Evolutionary conservation across 1,140 invertebrate species (phyloP).

Genomic region (Littorina saxatilis): DNA sequence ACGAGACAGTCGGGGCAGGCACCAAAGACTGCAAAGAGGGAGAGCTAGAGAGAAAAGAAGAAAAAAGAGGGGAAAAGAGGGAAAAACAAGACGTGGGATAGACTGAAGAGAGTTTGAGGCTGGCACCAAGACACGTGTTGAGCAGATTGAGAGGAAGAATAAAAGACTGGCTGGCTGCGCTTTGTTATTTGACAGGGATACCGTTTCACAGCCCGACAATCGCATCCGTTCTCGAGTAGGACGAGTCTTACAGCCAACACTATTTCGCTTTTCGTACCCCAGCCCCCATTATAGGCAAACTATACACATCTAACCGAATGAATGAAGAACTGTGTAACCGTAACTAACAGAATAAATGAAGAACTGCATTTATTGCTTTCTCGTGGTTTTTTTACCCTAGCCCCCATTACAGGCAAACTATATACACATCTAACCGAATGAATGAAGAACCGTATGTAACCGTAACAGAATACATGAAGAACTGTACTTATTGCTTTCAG

Average conservation of each 20-base stretch:
- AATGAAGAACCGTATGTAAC: too few species aligned
- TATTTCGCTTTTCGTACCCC: too few species aligned
- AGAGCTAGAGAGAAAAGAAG: background rate
- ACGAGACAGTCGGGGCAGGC: too few species aligned
- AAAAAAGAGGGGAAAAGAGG: background rate
- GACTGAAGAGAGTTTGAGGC: too few species aligned
- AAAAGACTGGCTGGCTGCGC: constrained; percentile 14
- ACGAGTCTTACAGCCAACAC: background rate
- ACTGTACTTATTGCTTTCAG: background rate
- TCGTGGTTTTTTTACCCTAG: too few species aligned
- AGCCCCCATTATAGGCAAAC: too few species aligned
- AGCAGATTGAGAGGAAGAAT: constrained; percentile 1
- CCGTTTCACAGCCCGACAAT: constrained; percentile 1
- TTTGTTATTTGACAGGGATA: constrained; percentile 35
- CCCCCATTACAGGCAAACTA: too few species aligned
- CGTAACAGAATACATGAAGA: too few species aligned
- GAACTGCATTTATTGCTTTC: background rate
- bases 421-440: too few species aligned
- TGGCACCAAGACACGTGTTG: constrained; percentile 15
- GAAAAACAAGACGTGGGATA: background rate
- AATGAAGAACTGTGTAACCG: too few species aligned
- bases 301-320: too few species aligned
- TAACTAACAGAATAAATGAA: too few species aligned
- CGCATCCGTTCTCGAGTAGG: background rate
- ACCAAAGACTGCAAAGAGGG: background rate